Evolutionary conservation across 2,113 vertebrate genomes (phyloP).

Genomic region (Sinocyclocheilus maitianheensis): DNA sequence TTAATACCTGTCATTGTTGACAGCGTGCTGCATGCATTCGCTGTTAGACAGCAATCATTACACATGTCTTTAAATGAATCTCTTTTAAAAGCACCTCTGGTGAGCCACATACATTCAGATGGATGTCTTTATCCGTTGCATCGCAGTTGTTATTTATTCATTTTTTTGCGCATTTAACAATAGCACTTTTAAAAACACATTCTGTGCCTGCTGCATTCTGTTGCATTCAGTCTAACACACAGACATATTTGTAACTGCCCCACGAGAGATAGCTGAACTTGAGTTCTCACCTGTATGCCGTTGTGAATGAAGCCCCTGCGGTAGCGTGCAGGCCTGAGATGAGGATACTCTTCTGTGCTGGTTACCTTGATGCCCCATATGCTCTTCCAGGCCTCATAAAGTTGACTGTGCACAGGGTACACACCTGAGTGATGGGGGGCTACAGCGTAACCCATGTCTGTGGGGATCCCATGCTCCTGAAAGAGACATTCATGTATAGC

Average conservation of each 20-base stretch:
- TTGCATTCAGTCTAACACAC: neutral
- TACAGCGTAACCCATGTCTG: constrained; percentile 87
- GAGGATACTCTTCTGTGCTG: constrained; percentile 89
- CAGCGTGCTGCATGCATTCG: too few relatives aligned
- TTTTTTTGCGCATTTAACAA: too few relatives aligned
- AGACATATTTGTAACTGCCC: neutral
- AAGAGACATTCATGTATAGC: constrained; percentile 34
- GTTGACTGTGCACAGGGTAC: constrained; percentile 86
- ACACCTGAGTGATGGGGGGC: constrained; percentile 90
- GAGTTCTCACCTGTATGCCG: constrained; percentile 78
- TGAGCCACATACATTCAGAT: neutral
- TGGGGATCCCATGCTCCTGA: constrained; percentile 89
- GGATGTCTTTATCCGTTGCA: too few relatives aligned
- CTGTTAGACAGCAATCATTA: neutral
- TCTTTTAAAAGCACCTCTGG: neutral
- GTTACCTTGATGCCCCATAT: constrained; percentile 88
- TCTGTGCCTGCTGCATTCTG: neutral
- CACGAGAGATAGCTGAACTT: neutral
- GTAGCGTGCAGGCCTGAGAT: constrained; percentile 85
- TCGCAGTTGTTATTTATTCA: too few relatives aligned
- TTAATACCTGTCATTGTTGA: neutral
- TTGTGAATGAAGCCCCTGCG: constrained; percentile 87
- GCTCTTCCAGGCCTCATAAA: constrained; percentile 87
- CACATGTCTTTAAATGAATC: neutral
- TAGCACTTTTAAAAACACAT: neutral